Percentiles rank a stretch among this genome's conserved stretches.
phyloP scores from a whole-genome alignment of 2,113 vertebrate genomes.

The Daubentonia madagascariensis region DNA sequence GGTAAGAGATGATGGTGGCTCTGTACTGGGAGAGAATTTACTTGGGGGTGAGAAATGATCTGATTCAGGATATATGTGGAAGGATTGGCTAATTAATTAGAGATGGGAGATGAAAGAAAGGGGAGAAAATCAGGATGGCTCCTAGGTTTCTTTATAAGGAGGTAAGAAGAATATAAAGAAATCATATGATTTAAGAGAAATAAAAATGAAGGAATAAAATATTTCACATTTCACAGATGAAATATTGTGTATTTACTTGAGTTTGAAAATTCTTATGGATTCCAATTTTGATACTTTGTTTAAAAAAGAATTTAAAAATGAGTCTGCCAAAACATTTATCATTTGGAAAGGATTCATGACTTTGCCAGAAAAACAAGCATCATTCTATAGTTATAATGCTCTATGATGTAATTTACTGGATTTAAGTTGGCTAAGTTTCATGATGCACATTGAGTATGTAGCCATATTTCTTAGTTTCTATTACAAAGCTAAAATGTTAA shows the following conservation, averaged over 20 bases:
- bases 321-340: conserved; percentile 28
- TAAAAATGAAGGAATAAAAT: neutral
- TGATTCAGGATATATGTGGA: neutral
- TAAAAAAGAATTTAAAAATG: conserved; percentile 21
- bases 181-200: neutral
- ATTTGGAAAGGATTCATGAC: conserved; percentile 45
- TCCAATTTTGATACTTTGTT: conserved; percentile 10
- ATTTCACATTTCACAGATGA: neutral
- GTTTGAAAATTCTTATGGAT: neutral
- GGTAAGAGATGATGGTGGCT: neutral
- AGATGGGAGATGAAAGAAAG: neutral
- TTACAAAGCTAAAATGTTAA: neutral
- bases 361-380: conserved; percentile 22
- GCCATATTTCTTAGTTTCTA: neutral
- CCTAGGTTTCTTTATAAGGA: neutral
- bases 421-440: conserved; percentile 34
- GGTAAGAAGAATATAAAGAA: neutral
- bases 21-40: neutral
- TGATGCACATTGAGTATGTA: neutral
- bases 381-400: neutral
- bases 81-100: neutral
- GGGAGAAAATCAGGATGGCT: neutral
- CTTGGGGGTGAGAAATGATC: neutral
- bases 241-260: neutral
- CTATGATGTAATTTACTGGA: conserved; percentile 45